Percentiles rank a stretch among this genome's conserved stretches.
These are phyloP conservation scores for Paraescarpia echinospica DNA, from an alignment of 1,140 invertebrate genomes.

Conservation along the genomic window DNA sequence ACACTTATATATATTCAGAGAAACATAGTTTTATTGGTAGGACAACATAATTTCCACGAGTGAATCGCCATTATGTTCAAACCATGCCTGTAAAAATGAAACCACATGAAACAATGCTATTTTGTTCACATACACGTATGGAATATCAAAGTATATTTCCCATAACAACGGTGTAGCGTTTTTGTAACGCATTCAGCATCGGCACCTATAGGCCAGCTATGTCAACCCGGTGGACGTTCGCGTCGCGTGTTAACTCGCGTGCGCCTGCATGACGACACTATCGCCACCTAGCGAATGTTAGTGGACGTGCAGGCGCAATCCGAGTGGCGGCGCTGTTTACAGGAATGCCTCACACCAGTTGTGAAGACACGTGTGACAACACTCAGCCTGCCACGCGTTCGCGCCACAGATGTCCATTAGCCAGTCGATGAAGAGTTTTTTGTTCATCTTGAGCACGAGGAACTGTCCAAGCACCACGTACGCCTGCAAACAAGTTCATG, in stretches of 20 bases:
- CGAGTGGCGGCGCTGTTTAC: slow-evolving; percentile 33
- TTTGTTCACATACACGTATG: not conserved
- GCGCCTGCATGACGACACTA: not conserved
- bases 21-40: not conserved
- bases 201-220: not conserved
- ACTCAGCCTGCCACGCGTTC: slow-evolving; percentile 86
- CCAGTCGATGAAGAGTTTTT: slow-evolving; percentile 96
- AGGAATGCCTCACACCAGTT: slow-evolving; percentile 68
- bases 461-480: slow-evolving; percentile 98
- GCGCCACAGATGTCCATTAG: slow-evolving; percentile 89
- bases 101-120: not conserved
- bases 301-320: not conserved
- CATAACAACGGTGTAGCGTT: not conserved
- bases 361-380: slow-evolving; percentile 90
- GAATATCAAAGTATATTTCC: not conserved
- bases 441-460: slow-evolving; percentile 92
- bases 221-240: not conserved
- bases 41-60: not conserved
- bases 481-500: slow-evolving; percentile 67
- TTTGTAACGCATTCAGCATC: not conserved
- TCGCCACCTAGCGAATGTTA: not conserved
- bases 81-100: not conserved
- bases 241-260: not conserved
- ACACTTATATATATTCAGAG: too few relatives aligned
- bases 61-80: not conserved